Percentiles rank a stretch among this genome's conserved stretches.
Evolutionary conservation across 2,888 invertebrate genomes (phyloP).

Genomic region (Panopea generosa): DNA sequence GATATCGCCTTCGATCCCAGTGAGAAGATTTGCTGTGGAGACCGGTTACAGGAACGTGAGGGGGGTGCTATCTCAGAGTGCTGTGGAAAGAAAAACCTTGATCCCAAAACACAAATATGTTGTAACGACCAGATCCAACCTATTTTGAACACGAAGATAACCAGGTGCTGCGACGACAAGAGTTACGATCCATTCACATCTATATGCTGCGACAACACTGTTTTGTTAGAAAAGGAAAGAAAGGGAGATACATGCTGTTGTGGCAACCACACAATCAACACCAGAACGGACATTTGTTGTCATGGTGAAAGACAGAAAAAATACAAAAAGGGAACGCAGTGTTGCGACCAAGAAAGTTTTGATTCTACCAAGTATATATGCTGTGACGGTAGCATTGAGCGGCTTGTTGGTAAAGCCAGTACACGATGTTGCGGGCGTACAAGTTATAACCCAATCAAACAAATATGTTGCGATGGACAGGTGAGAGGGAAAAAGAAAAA

Average conservation of each 20-base stretch:
- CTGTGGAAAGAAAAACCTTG: conserved; percentile 46
- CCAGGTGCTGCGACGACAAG: conserved; percentile 42
- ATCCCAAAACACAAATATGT: conserved; percentile 40
- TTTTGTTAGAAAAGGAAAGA: conserved; percentile 28
- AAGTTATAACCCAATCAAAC: conserved; percentile 36
- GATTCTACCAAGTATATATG: conserved; percentile 46
- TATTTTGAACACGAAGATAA: conserved; percentile 25
- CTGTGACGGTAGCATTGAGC: conserved; percentile 42
- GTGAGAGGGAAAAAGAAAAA: conserved; percentile 33
- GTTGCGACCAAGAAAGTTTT: conserved; percentile 40
- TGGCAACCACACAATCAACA: conserved; percentile 48
- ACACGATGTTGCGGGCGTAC: conserved; percentile 43
- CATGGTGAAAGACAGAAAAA: conserved; percentile 28
- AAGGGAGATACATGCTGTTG: conserved; percentile 52
- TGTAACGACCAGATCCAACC: conserved; percentile 44
- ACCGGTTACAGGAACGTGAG: conserved; percentile 30
- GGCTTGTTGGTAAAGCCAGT: conserved; percentile 46
- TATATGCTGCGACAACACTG: conserved; percentile 44
- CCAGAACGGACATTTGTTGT: conserved; percentile 40
- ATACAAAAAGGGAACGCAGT: conserved; percentile 24
- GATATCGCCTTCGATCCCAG: conserved; percentile 31
- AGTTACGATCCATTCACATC: conserved; percentile 39
- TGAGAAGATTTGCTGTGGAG: conserved; percentile 47
- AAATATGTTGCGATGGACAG: conserved; percentile 40
- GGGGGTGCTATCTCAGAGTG: conserved; percentile 36